Base-by-base conservation (phyloP, 2,113 vertebrate genomes). In the Salvelinus sp. region DNA sequence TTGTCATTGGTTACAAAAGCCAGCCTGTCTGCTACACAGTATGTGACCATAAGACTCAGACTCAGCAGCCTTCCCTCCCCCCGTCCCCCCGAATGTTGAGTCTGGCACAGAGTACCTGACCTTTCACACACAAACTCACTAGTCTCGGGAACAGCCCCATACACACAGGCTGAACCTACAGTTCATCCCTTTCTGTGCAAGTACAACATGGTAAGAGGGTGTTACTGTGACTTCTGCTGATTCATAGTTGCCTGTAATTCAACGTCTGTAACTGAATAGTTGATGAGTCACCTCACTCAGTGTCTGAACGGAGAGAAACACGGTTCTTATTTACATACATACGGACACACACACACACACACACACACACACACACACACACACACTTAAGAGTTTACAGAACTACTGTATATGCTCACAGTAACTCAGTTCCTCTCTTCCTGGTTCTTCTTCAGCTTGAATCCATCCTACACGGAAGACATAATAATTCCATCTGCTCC, bases 121-220 rank as follows among this genome's bases (percentile, higher is more conserved):
- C 84, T 88, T 87, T 89, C 66, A 78, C 84, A 82, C 72, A 91
- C 82, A 90, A 76, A 86, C 83, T 84, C 76, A 86, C 75, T 86
- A 76, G 27, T 79, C 71, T 66, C 71, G 68, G 76, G 76, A 73
- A 82, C 72, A 86, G 33, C 25, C 20, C 22, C 74, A 71, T 25
- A 67, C 38, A 75, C 28, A 38, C 14, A 3, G n/a, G 27, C 30
- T 33, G 38, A 48, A 22, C 44, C 54, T 25, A 25, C 14, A 14
- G 16, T 28, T 65, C 63, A 27, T n/a, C 25, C 5, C 1, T 27
- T 27, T 14, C 16, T 16, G 23, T 66, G 13, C 2, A 5, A 30
- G 13, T 18, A 18, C 14, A 54, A 13, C 3, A 16, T 54, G 4
- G 4, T 54, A 54, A 54, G 16, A 54, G 50, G 13, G 12, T 18